These are phyloP conservation scores for Apis mellifera DNA, from an alignment of 1,140 invertebrate genomes.

Conservation along the genomic window DNA sequence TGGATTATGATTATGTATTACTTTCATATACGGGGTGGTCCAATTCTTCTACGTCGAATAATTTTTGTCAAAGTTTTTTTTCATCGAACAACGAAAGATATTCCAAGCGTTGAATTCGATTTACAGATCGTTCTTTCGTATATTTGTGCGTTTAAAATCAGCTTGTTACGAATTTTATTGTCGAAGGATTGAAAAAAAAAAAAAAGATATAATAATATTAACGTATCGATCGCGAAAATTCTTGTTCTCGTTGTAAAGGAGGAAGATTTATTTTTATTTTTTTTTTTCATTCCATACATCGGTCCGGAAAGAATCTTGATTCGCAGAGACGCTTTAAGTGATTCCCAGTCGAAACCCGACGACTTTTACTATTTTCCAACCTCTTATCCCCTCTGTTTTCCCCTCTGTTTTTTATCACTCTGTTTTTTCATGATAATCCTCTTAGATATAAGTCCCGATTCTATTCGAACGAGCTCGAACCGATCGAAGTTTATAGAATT, in stretches of 20 bases:
- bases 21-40: too few species aligned
- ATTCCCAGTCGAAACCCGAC: not conserved
- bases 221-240: too few species aligned
- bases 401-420: not conserved
- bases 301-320: not conserved
- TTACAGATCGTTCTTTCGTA: too few species aligned
- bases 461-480: not conserved
- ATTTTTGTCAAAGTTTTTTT: too few species aligned
- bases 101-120: too few species aligned
- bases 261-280: not conserved
- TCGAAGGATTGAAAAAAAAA: too few species aligned
- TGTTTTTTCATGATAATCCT: conserved; percentile 18
- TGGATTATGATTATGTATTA: too few species aligned
- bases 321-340: not conserved
- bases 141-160: too few species aligned
- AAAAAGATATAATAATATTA: too few species aligned
- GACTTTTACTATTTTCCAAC: not conserved
- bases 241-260: not conserved
- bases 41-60: too few species aligned
- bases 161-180: too few species aligned
- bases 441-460: conserved; percentile 19
- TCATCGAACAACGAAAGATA: too few species aligned
- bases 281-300: not conserved
- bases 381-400: not conserved
- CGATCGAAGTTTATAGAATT: conserved; percentile 16